Base-by-base conservation (phyloP, 2,113 vertebrate genomes). In the Oncorhynchus tshawytscha region DNA sequence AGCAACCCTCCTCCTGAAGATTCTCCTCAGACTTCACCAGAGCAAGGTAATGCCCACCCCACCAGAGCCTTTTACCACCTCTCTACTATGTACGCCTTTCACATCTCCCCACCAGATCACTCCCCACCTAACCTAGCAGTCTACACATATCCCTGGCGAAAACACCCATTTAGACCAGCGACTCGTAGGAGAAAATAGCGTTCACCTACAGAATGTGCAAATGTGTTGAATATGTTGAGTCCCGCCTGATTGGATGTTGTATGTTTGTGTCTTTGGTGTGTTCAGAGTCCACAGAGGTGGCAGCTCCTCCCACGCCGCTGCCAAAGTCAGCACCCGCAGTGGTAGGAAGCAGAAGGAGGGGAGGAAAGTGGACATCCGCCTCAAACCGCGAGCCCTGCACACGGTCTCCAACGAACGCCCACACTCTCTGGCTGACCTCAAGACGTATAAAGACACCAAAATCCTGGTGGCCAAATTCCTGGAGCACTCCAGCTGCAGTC, bases 401-500 rank as follows among this genome's bases (percentile, higher is more conserved):
- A 81, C 67, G 65, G 77, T 83, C 78, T 88, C 94, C 67, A 91
- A 94, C 20, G 95, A 96, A 73, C 91, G 92, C 18, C 97, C 94
- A 0, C 94, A 87, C 81, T 96, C 96, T 2, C 83, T 97, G 78
- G 96, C 94, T 76, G 97, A 98, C 91, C 94, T 98, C 66, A 95
- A 96, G 88, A 92, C 96, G 86, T 97, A 96, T 79, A 94, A 95
- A 84, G 97, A 98, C 91, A 94, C 96, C 75, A 96, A 96, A 90
- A 95, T 97, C 69, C 84, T 98, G 90, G 97, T 97, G 92, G 96
- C 96, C 49, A 98, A 97, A 72, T 97, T 99, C 85, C 91, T 98
- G 92, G 97, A 98, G 90, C 96, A 97, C 76, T 95, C 97, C 0
- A 95, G 95, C 91, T 93, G 96, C 85, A 92, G 92, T 85, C 93